Percentiles rank a stretch among this genome's conserved stretches.
These are phyloP conservation scores for Cantharis flavilabris DNA, from an alignment of 2,888 invertebrate genomes.

Conservation along the genomic window DNA sequence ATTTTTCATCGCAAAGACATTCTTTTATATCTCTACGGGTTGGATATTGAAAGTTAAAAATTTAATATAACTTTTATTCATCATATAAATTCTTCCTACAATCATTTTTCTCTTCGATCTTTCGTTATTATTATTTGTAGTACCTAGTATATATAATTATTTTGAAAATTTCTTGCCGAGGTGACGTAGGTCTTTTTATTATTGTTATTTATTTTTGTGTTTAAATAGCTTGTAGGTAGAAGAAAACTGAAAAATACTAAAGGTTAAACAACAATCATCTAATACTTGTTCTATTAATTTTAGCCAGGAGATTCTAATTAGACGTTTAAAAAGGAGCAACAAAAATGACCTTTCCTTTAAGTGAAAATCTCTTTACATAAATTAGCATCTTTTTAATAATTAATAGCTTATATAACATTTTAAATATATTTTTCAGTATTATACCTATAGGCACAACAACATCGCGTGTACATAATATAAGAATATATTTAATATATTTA, in stretches of 20 bases:
- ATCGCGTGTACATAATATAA: neutral
- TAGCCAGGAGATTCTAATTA: slow-evolving; percentile 44
- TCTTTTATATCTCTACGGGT: slow-evolving; percentile 27
- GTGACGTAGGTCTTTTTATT: neutral
- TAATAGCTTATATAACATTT: slow-evolving; percentile 48
- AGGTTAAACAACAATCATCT: neutral
- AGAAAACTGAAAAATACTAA: neutral
- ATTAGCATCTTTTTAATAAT: slow-evolving; percentile 44
- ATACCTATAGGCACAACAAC: neutral
- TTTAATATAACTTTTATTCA: slow-evolving; percentile 27
- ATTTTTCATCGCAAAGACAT: slow-evolving; percentile 27
- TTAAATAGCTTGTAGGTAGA: neutral
- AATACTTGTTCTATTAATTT: slow-evolving; percentile 9
- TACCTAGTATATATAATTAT: neutral
- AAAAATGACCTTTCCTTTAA: slow-evolving; percentile 43
- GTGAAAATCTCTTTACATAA: slow-evolving; percentile 46
- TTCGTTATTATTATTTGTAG: neutral
- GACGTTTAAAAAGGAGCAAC: slow-evolving; percentile 36
- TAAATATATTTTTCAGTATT: slow-evolving; percentile 28
- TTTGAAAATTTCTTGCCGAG: neutral
- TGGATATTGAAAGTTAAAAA: slow-evolving; percentile 31
- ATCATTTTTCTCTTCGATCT: neutral
- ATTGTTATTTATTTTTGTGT: neutral
- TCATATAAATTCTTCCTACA: slow-evolving; percentile 1
- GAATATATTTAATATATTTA: no score